These are phyloP conservation scores for Caenorhabditis brenneri DNA, from an alignment of 1,140 invertebrate species.

Conservation along the genomic window DNA sequence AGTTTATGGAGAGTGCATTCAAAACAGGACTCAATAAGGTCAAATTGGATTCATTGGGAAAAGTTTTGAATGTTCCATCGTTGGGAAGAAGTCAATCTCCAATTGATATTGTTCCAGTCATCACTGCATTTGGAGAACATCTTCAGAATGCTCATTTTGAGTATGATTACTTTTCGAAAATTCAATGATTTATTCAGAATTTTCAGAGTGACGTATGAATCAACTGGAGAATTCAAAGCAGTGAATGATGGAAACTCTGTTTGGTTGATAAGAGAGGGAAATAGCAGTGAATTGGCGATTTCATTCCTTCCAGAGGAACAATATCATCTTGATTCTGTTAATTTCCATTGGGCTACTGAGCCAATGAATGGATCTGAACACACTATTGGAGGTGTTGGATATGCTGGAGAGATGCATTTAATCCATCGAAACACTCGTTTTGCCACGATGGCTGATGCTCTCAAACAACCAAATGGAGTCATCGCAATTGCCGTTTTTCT, in stretches of 20 bases:
- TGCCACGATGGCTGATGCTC: conserved; percentile 61
- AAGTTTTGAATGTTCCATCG: conserved; percentile 61
- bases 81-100: conserved; percentile 68
- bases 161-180: conserved; percentile 47
- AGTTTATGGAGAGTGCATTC: conserved; percentile 47
- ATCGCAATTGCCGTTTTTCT: conserved; percentile 66
- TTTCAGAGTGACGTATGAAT: conserved; percentile 64
- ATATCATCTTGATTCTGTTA: conserved; percentile 66
- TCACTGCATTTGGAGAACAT: conserved; percentile 67
- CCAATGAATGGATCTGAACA: conserved; percentile 71
- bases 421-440: conserved; percentile 69
- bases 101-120: conserved; percentile 65
- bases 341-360: conserved; percentile 68
- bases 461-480: conserved; percentile 69
- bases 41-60: conserved; percentile 64
- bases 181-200: neutral
- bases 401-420: conserved; percentile 68
- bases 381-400: conserved; percentile 67
- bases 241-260: conserved; percentile 58
- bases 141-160: conserved; percentile 66
- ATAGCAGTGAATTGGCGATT: conserved; percentile 49
- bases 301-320: conserved; percentile 68
- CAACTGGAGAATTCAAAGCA: conserved; percentile 60
- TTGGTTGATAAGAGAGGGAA: conserved; percentile 48
- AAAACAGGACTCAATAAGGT: conserved; percentile 51